Base-by-base conservation (phyloP, 1,140 invertebrate genomes). In the Eubasilissa regina region DNA sequence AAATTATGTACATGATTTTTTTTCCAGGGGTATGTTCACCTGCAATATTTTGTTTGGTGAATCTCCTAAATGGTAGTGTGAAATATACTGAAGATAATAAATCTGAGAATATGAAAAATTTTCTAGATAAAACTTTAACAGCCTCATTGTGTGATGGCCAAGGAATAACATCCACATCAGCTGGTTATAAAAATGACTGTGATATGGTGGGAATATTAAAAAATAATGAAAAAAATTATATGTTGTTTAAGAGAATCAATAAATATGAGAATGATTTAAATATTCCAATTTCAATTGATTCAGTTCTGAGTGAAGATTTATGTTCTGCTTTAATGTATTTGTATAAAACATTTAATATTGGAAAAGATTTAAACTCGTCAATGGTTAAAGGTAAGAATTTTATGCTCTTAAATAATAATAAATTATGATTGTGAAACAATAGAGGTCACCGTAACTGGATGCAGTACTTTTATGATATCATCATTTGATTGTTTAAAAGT, bases 21-120 rank as follows among this genome's bases (percentile, higher is more conserved):
- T 47, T 79, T 77, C 19, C 56, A 82, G 81, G 72, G 75, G 58
- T 80, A 13, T 35, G 47, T 77, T 51, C 62, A 13, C 60, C 81
- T 47, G 58, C 78, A 47, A 25, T 80, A 0, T 82, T 74, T 53
- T 80, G 78, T 56, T 58, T 82, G 19, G 78, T 80, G 44, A 80
- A 74, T 58, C 19, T 82, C 1, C 25, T 82, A 8, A 79, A 66
- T 68, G 58, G 64, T n/a, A 43, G 51, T 60, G 4, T 73, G 15
- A 12, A 13, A 25, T 73, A 73, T 55, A 4, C 19, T 7, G 9
- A 73, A 21, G 47, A 55, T n/a, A 73, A 21, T 53, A 51, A 73
- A 53, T 73, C 68, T 0, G 45, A 77, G 3, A 51, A 64, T 68
- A 66, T 82, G 56, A 66, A 72, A 44, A 68, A n/a, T 15, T 19